Base-by-base conservation (phyloP, 2,113 vertebrate species). In the Pholis gunnellus region DNA sequence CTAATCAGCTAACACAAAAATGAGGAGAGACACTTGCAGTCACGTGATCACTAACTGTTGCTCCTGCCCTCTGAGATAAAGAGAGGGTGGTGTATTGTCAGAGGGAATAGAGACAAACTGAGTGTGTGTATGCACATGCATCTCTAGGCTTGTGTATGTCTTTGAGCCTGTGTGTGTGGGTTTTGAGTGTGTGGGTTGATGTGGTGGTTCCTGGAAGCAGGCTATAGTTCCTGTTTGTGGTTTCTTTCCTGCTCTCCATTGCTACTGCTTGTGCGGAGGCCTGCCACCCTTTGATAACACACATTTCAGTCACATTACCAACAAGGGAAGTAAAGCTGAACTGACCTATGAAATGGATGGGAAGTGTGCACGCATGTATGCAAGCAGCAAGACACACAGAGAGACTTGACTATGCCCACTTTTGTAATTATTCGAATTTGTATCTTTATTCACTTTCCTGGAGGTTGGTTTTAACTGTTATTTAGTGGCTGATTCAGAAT, bases 41-140 rank as follows among this genome's bases (percentile, higher is more conserved):
- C 84, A 88, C 14, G 72, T 90, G 89, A 85, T 78, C 73, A 46
- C 78, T 48, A 92, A 93, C 92, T 92, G 88, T 92, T 94, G 93
- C 89, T 87, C 88, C 81, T 88, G 82, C 64, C 64, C 56, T 65
- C 40, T 46, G 38, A 81, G 82, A 83, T 88, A 88, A 89, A 63
- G 38, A 75, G 31, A 50, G 60, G 76, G 15, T 22, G 59, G 59
- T 56, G 74, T 54, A 56, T 36, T 5, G 38, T 76, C 40, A 80
- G 31, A 78, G 40, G 56, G 13, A 54, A 50, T 0, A 60, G 27
- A 59, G 27, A 82, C 31, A 56, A 18, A 60, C 54, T 69, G 44
- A 78, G 36, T 25, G 71, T 80, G 42, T 71, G 36, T 50, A 2
- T 50, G 63, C 25, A 14, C 56, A 31, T 75, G 31, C 46, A 36